A percentile compares a stretch with the other conserved stretches of the same genome.
Conservation (phyloP, 2,797 vertebrate genomes). For the Tragopan temminckii region DNA sequence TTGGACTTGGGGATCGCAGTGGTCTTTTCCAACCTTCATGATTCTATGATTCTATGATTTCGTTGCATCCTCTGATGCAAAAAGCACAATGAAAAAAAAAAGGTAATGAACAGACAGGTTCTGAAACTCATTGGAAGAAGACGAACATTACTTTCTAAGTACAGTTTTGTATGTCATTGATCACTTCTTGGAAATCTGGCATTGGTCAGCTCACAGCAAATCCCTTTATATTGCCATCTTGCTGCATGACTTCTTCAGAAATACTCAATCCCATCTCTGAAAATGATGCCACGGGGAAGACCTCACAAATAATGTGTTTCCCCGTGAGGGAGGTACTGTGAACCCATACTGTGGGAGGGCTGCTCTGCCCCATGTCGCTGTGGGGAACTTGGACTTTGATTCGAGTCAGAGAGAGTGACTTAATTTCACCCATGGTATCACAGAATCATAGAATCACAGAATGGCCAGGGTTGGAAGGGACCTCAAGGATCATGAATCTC, state of each 20-base stretch:
- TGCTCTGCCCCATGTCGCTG: accelerated
- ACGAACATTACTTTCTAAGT: background rate
- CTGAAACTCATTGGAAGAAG: background rate
- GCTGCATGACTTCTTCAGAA: background rate
- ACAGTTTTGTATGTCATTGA: accelerated
- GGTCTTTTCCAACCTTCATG: too few relatives aligned
- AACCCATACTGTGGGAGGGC: background rate
- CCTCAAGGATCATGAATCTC: too few relatives aligned
- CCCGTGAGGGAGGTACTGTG: background rate
- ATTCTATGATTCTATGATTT: too few relatives aligned
- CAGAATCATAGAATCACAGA: too few relatives aligned
- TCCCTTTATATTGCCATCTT: background rate
- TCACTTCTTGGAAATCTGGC: background rate
- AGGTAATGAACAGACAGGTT: background rate
- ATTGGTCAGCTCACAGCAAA: background rate
- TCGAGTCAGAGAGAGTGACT: background rate
- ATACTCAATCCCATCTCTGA: background rate
- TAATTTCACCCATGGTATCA: background rate
- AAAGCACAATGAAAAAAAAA: background rate
- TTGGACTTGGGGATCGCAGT: too few relatives aligned
- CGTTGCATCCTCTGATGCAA: background rate
- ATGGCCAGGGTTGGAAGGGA: too few relatives aligned
- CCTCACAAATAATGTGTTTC: background rate
- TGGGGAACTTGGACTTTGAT: background rate
- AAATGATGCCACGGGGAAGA: background rate